A percentile compares a stretch with the other conserved stretches of the same genome.
Evolutionary conservation across 2,113 vertebrate species (phyloP).

Genomic region (Dasypus novemcinctus): DNA sequence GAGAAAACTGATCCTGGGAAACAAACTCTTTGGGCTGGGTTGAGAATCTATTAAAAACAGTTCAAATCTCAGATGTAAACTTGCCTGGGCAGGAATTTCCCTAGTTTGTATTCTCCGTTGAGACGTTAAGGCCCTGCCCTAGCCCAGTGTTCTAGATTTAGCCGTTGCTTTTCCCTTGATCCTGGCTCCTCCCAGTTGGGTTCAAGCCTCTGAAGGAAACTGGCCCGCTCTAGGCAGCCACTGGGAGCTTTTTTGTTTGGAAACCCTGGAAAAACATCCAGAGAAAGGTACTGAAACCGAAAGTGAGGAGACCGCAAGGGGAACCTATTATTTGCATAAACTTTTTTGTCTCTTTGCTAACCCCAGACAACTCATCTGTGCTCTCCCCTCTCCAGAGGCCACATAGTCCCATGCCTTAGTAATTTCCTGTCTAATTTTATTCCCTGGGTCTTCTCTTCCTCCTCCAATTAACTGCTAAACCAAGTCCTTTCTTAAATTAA

Average conservation of each 20-base stretch:
- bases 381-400: background rate
- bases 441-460: background rate
- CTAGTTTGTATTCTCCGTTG: background rate
- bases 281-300: conserved; percentile 1
- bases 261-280: background rate
- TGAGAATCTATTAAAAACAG: background rate
- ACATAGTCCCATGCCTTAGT: background rate
- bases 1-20: conserved; percentile 48
- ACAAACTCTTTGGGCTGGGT: conserved; percentile 24
- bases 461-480: background rate
- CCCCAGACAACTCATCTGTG: background rate
- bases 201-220: background rate
- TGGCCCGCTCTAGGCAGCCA: background rate
- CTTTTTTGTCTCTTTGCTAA: background rate
- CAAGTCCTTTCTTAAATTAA: background rate
- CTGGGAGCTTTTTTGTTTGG: conserved; percentile 4
- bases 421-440: background rate
- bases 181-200: background rate
- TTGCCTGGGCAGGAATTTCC: conserved; percentile 47
- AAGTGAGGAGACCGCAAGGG: background rate
- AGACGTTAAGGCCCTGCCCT: background rate
- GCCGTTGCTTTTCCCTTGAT: background rate
- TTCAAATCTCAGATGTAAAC: background rate
- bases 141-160: background rate
- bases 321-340: background rate